These are phyloP conservation scores for Cydia pomonella DNA, from an alignment of 1,140 invertebrate species.

Conservation along the genomic window DNA sequence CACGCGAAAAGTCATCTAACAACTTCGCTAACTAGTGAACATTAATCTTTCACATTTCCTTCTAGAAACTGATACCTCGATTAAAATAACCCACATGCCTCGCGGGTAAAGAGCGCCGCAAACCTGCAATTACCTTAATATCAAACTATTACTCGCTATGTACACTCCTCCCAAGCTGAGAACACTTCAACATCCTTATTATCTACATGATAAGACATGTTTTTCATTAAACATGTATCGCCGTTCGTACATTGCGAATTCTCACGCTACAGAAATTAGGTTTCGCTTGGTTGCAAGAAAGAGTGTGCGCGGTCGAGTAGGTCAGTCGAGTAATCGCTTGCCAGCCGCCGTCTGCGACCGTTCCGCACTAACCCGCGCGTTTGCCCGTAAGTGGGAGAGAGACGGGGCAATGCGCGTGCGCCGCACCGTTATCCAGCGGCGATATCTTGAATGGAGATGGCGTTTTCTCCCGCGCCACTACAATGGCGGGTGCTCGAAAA, in stretches of 20 bases:
- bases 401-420: slow-evolving; percentile 58
- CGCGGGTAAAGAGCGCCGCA: neutral
- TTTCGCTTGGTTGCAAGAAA: slow-evolving; percentile 74
- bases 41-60: neutral
- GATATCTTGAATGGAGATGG: slow-evolving; percentile 79
- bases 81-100: slow-evolving; percentile 22
- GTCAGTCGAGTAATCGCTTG: slow-evolving; percentile 79
- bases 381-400: slow-evolving; percentile 39
- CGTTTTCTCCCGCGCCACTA: slow-evolving; percentile 78
- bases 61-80: slow-evolving; percentile 1
- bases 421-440: slow-evolving; percentile 71
- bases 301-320: slow-evolving; percentile 76
- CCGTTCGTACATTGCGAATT: slow-evolving; percentile 57
- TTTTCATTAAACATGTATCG: slow-evolving; percentile 32
- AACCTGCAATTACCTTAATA: slow-evolving; percentile 30
- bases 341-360: slow-evolving; percentile 52
- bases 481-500: slow-evolving; percentile 68
- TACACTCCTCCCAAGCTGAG: neutral
- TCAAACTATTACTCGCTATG: slow-evolving; percentile 25
- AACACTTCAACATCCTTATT: neutral
- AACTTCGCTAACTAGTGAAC: neutral
- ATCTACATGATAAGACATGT: neutral
- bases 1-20: neutral
- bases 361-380: slow-evolving; percentile 47
- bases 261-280: slow-evolving; percentile 75